Evolutionary conservation across 2,888 invertebrate species (phyloP).

Genomic region (Temnothorax ravouxi): DNA sequence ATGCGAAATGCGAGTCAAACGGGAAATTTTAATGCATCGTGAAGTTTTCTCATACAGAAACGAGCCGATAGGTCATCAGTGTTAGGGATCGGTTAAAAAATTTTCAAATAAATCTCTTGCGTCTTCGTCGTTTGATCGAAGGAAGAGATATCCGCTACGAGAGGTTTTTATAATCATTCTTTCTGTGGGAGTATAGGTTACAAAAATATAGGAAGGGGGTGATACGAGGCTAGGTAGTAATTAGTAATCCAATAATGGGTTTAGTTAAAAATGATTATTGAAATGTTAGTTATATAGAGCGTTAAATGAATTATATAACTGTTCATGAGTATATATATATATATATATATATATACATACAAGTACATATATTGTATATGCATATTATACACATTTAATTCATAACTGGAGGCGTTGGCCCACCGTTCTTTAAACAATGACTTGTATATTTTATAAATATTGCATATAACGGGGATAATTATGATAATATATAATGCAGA

Average conservation of each 20-base stretch:
- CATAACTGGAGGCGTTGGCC: slow-evolving; percentile 80
- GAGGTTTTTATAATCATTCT: slow-evolving; percentile 65
- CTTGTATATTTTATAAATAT: slow-evolving; percentile 86
- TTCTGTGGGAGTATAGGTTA: slow-evolving; percentile 66
- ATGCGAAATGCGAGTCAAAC: slow-evolving; percentile 18
- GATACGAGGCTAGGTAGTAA: slow-evolving; percentile 73
- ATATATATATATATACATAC: slow-evolving; percentile 52
- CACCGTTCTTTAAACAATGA: slow-evolving; percentile 82
- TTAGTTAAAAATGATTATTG: slow-evolving; percentile 71
- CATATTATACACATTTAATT: slow-evolving; percentile 66
- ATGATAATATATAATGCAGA: slow-evolving; percentile 77
- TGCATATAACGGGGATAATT: slow-evolving; percentile 81
- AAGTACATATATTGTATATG: slow-evolving; percentile 29
- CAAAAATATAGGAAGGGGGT: slow-evolving; percentile 66
- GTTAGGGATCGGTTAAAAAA: slow-evolving; percentile 14
- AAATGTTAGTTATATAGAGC: slow-evolving; percentile 73
- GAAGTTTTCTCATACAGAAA: slow-evolving; percentile 28
- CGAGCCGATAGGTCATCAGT: slow-evolving; percentile 46
- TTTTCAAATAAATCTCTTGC: slow-evolving; percentile 27
- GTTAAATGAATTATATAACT: slow-evolving; percentile 75
- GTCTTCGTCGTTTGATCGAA: slow-evolving; percentile 55
- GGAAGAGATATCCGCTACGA: slow-evolving; percentile 50
- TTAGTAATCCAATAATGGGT: slow-evolving; percentile 77
- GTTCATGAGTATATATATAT: slow-evolving; percentile 70
- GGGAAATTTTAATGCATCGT: slow-evolving; percentile 16